Evolutionary conservation across 2,888 invertebrate genomes (phyloP), one percentile per base, ranked within the genome.

Genomic region (Microchrysa polita): DNA sequence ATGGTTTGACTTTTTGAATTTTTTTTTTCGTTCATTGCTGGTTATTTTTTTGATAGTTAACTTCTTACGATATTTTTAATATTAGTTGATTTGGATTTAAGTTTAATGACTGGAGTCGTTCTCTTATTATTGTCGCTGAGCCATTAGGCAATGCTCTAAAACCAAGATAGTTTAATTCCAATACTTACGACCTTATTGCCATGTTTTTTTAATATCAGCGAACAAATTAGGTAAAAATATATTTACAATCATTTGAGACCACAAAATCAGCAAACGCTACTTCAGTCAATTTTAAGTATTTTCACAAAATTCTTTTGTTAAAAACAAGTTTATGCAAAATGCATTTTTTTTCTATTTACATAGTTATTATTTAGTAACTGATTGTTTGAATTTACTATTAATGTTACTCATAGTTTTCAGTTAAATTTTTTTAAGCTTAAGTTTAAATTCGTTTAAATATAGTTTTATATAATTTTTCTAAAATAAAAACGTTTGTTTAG

Each of bases 401-500:
- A 22, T 57, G 22, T 23, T 59, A 27, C 23, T 23, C n/a, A 59
- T 59, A 23, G 4, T 9, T 27, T 59, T 27, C 48, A 48, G 48
- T 48, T 48, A n/a, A 5, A 48, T 4, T 5, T 48, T 48, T 48
- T 48, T 48, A 48, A 48, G 48, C 23, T 59, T 59, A 59, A 59
- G 59, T 59, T 59, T 9, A 27, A 23, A 5, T 59, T 27, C 23
- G 27, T 22, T 59, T 23, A n/a, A 59, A 59, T 59, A 59, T 34
- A 59, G 48, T 59, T 59, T 59, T 23, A 18, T 1, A 20, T 55
- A 16, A 18, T 55, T 20, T 55, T 55, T 20, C 22, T 34, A 34
- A n/a, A 48, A 48, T 48, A 48, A 48, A 48, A 48, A 2, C 48
- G 48, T 5, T 2, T 55, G 18, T 48, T n/a, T 48, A 22, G 7